Evolutionary conservation across 2,797 vertebrate genomes (phyloP), one percentile per base, ranked within the genome.

Genomic region (Lates japonicus): DNA sequence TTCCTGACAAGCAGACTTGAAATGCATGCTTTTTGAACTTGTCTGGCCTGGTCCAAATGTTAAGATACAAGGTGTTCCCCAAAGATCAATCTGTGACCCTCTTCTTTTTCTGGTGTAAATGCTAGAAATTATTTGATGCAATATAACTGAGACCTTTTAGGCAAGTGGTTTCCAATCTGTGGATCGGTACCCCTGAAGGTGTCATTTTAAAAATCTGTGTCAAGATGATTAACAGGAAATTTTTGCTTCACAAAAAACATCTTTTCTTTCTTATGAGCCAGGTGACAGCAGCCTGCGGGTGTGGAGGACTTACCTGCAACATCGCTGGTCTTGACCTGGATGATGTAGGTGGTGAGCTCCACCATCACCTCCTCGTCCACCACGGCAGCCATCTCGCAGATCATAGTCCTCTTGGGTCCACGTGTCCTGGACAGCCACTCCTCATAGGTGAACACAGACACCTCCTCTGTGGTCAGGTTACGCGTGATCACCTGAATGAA

Each of bases 271-370:
- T 25, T 0, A 12, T 13, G n/a, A 46, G 4, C 7, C 25, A 17
- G 55, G 25, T 55, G 3, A 46, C 14, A 39, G 7, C 54, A 33
- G 14, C 25, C 44, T 10, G n/a, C 57, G 33, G 29, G 22, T 42
- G 39, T 17, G 9, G 7, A 35, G 35, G 16, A 84, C 93, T 1
- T 73, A 98, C 98, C 97, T 95, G 96, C 74, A 14, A 94, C n/a
- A 7, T 99, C 95, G 14, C 98, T 98, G 77, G 98, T 99, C 94
- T 98, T 99, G 72, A 99, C 96, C 31, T 97, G 93, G 65, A 99
- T 85, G 0, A 88, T 94, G 61, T 99, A 99, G 0, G 96, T 97
- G 0, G 97, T 99, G 82, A 94, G 94, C 74, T 99, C 97, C 93
- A 99, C 97, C 97, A 98, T 97, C 78, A 96, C 94, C 80, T 99